phyloP scores from a whole-genome alignment of 2,797 vertebrate species.

The Thripadectes ignobilis region DNA sequence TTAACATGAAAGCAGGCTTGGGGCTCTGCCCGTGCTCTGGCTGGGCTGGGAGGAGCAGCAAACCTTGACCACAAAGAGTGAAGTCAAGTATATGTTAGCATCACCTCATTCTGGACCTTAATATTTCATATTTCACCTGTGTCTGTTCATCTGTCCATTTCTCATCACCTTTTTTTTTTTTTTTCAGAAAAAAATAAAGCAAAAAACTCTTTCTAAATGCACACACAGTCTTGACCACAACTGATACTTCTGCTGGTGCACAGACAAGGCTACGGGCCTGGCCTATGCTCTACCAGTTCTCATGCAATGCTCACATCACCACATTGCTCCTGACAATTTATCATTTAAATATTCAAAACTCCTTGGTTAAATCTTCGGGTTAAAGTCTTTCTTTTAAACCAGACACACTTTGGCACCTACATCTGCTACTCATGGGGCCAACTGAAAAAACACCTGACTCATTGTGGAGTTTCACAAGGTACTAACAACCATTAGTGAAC shows the following conservation, averaged over 20 bases:
- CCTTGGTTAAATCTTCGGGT: not conserved
- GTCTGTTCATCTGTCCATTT: not conserved
- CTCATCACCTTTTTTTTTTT: not conserved
- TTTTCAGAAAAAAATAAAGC: not conserved
- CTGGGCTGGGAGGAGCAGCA: not conserved
- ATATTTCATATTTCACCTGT: not conserved
- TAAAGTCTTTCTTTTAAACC: not conserved
- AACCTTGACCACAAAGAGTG: not conserved
- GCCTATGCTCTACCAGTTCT: not conserved
- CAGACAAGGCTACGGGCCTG: not conserved
- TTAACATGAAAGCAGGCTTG: not conserved
- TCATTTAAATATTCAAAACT: not conserved
- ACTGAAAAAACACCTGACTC: not conserved
- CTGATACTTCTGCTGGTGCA: not conserved
- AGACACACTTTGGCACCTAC: not conserved
- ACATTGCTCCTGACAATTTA: not conserved
- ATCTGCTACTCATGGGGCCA: not conserved
- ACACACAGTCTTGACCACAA: not conserved
- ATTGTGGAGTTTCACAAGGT: accelerated
- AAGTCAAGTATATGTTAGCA: not conserved
- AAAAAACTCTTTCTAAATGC: not conserved
- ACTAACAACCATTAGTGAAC: not conserved
- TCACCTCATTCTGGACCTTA: not conserved
- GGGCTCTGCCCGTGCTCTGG: not conserved
- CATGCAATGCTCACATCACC: not conserved